Percentiles rank a stretch among this genome's conserved stretches.
Conservation (phyloP, 1,140 invertebrate species). For the Pseudomyrmex pallidus region DNA sequence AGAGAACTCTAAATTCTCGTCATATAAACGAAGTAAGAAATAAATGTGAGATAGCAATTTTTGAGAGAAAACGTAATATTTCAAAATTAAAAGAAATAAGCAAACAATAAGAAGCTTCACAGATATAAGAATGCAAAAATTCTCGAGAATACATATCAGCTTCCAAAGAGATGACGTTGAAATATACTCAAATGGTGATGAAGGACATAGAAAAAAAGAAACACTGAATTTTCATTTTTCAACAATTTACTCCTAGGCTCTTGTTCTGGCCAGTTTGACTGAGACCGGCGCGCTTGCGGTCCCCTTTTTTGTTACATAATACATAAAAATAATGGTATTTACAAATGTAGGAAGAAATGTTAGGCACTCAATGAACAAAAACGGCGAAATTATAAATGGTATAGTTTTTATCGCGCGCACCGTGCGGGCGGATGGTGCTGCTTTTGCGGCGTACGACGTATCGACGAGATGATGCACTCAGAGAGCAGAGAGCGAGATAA, state of each 20-base stretch:
- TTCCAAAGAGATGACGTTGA: neutral
- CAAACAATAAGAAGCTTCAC: neutral
- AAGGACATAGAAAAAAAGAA: constrained; percentile 51
- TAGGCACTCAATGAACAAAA: constrained; percentile 78
- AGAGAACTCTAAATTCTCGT: too few species aligned
- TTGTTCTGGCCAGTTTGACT: constrained; percentile 73
- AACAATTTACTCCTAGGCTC: constrained; percentile 78
- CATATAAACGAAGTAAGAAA: neutral
- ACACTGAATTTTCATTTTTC: constrained; percentile 68
- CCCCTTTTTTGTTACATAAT: constrained; percentile 71
- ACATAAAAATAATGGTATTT: constrained; percentile 79
- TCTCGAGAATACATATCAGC: too few species aligned
- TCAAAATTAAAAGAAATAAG: neutral
- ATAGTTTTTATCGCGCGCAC: constrained; percentile 62
- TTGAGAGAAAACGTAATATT: neutral
- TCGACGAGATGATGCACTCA: constrained; percentile 64
- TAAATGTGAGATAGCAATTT: neutral
- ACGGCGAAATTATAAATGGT: constrained; percentile 72
- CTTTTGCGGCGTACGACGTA: constrained; percentile 48
- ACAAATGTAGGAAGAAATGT: constrained; percentile 77
- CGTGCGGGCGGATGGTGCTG: constrained; percentile 53
- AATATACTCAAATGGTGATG: neutral
- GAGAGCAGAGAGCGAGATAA: constrained; percentile 71
- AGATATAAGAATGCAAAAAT: neutral
- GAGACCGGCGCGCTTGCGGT: constrained; percentile 67